Conservation (phyloP, 1,140 invertebrate species). For the Eupristina koningsbergeri region DNA sequence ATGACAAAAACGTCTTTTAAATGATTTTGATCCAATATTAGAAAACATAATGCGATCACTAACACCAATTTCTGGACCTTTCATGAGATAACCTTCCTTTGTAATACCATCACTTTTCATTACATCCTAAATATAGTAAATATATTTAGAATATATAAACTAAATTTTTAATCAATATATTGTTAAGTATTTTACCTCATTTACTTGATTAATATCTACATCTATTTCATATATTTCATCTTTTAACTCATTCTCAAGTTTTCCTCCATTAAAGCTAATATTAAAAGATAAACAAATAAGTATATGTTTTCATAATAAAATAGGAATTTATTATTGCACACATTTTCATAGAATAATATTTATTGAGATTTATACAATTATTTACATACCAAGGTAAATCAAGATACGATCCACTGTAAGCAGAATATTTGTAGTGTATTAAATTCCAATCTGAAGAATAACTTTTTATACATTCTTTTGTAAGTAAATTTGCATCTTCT, state of each 20-base stretch:
- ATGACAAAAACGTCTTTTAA: constrained; percentile 91
- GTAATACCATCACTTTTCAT: constrained; percentile 82
- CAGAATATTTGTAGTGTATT: constrained; percentile 90
- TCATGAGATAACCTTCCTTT: constrained; percentile 91
- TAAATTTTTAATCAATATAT: not conserved
- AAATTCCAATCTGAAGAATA: constrained; percentile 91
- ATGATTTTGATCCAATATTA: constrained; percentile 90
- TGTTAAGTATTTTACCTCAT: constrained; percentile 76
- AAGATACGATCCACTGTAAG: constrained; percentile 87
- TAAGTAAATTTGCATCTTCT: constrained; percentile 78
- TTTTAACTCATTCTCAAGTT: constrained; percentile 76
- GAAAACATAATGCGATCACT: constrained; percentile 89
- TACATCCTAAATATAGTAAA: constrained; percentile 64
- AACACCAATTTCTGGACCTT: constrained; percentile 87
- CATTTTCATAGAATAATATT: too few relatives aligned
- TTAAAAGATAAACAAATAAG: constrained; percentile 65
- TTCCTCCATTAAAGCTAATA: constrained; percentile 71
- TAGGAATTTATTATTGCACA: too few relatives aligned
- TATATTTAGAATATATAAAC: constrained; percentile 20
- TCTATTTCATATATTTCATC: constrained; percentile 92
- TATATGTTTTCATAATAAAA: not conserved
- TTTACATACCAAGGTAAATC: constrained; percentile 85
- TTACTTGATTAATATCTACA: constrained; percentile 86
- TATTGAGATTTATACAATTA: not conserved
- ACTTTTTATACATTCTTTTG: constrained; percentile 88